Conservation (phyloP, 2,113 vertebrate species). For the Clarias gariepinus region DNA sequence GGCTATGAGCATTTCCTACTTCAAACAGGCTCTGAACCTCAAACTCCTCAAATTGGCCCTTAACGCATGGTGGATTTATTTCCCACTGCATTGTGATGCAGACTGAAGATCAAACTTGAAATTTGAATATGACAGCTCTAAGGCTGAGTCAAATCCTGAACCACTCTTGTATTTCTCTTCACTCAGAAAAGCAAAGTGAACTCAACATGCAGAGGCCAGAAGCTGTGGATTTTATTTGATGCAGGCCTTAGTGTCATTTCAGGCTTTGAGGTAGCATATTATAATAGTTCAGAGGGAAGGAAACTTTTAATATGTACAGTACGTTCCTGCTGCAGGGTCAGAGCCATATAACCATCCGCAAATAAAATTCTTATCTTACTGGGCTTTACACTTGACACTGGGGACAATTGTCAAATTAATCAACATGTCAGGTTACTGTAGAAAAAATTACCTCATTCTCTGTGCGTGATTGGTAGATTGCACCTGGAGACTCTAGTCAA, state of each 20-base stretch:
- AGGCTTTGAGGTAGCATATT: neutral
- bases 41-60: slow-evolving; percentile 12
- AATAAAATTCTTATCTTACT: slow-evolving; percentile 68
- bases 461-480: slow-evolving; percentile 66
- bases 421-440: slow-evolving; percentile 65
- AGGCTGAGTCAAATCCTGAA: neutral
- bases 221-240: slow-evolving; percentile 6
- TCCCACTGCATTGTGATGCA: slow-evolving; percentile 14
- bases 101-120: slow-evolving; percentile 29
- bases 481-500: slow-evolving; percentile 60
- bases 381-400: slow-evolving; percentile 62
- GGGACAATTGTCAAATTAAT: slow-evolving; percentile 73
- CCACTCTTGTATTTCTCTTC: neutral
- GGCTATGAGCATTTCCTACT: neutral
- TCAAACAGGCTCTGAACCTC: slow-evolving; percentile 29
- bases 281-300: slow-evolving; percentile 14
- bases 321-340: slow-evolving; percentile 60
- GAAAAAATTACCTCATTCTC: slow-evolving; percentile 73
- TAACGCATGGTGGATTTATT: slow-evolving; percentile 19
- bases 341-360: slow-evolving; percentile 64
- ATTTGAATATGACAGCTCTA: neutral
- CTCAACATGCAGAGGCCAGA: neutral
- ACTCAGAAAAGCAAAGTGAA: neutral
- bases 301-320: slow-evolving; percentile 46
- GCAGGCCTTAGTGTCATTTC: neutral